Percentiles rank a stretch among this genome's conserved stretches.
Conservation (phyloP, 2,113 vertebrate genomes). For the Solea solea region DNA sequence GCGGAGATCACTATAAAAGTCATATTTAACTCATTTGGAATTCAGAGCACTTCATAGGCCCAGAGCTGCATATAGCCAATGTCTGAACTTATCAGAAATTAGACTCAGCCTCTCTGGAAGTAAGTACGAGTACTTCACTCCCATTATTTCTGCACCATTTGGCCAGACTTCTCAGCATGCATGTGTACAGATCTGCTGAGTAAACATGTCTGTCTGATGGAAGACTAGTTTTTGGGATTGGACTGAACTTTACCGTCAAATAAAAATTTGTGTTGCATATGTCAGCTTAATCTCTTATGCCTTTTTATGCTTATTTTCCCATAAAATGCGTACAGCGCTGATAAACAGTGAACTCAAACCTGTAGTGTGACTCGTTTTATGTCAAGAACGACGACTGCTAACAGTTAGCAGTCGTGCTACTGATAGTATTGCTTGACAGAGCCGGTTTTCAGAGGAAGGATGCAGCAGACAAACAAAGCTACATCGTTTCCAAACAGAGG, state of each 20-base stretch:
- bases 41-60: constrained; percentile 59
- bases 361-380: too few relatives aligned
- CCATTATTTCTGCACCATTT: constrained; percentile 71
- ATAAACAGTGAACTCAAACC: background rate
- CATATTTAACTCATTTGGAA: constrained; percentile 61
- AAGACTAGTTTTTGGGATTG: constrained; percentile 17
- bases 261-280: background rate
- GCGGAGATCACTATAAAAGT: constrained; percentile 56
- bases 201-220: constrained; percentile 40
- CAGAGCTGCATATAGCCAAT: constrained; percentile 42
- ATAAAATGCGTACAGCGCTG: background rate
- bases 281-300: constrained; percentile 4
- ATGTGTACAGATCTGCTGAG: constrained; percentile 42
- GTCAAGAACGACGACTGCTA: too few relatives aligned
- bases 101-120: constrained; percentile 42
- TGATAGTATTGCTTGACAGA: too few relatives aligned
- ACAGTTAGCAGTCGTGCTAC: background rate
- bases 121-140: constrained; percentile 46
- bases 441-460: too few relatives aligned
- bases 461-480: too few relatives aligned
- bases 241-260: constrained; percentile 14
- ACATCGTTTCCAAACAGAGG: too few relatives aligned
- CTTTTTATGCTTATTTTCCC: background rate
- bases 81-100: constrained; percentile 62
- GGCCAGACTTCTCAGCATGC: constrained; percentile 37